Evolutionary conservation across 1,140 invertebrate genomes (phyloP).

Genomic region (Trachymyrmex cornetzi): DNA sequence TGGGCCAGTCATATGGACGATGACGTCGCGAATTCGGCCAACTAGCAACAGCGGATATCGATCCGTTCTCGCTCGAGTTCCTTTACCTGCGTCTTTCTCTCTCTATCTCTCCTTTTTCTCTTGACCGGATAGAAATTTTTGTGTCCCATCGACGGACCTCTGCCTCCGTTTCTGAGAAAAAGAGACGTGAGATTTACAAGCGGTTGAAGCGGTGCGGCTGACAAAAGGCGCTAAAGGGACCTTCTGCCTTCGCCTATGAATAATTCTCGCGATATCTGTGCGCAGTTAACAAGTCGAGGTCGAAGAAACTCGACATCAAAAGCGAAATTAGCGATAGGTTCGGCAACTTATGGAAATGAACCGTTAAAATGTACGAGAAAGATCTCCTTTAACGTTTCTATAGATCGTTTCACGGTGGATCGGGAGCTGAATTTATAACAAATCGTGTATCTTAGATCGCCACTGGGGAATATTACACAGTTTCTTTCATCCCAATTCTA

Average conservation of each 20-base stretch:
- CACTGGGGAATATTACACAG: neutral
- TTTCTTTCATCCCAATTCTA: neutral
- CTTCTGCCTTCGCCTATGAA: constrained; percentile 41
- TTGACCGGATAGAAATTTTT: constrained; percentile 60
- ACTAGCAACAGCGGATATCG: constrained; percentile 54
- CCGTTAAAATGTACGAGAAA: neutral
- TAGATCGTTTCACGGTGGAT: neutral
- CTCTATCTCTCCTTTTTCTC: constrained; percentile 30
- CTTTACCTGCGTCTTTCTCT: constrained; percentile 44
- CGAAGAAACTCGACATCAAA: constrained; percentile 50
- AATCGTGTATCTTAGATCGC: neutral
- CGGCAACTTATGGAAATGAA: constrained; percentile 48
- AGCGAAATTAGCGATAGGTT: constrained; percentile 47
- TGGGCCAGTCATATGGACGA: constrained; percentile 42
- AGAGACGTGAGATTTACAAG: constrained; percentile 30
- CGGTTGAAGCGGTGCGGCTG: constrained; percentile 15
- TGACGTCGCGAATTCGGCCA: constrained; percentile 53
- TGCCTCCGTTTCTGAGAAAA: constrained; percentile 45
- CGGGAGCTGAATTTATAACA: neutral
- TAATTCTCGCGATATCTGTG: constrained; percentile 53
- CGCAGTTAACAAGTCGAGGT: constrained; percentile 11
- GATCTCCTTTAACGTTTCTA: constrained; percentile 1
- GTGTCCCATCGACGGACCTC: constrained; percentile 36
- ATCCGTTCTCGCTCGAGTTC: constrained; percentile 48
- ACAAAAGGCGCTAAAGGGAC: constrained; percentile 57